Conservation (phyloP, 2,797 vertebrate species). For the Antrozous pallidus region DNA sequence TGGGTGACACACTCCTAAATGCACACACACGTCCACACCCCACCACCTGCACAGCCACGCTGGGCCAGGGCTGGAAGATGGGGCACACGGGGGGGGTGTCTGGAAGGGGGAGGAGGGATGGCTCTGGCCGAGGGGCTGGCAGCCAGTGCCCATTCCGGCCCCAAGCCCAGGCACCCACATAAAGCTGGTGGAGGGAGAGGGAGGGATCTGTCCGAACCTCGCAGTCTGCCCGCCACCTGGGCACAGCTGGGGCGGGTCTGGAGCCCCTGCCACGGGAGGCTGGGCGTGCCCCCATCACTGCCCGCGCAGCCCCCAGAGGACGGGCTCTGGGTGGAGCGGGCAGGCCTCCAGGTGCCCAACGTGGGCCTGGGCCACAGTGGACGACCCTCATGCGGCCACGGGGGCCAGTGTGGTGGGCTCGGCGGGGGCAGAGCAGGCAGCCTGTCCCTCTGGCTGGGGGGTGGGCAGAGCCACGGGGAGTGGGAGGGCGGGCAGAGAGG, state of each 20-base stretch:
- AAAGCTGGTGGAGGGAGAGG: not conserved
- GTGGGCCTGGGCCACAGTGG: not conserved
- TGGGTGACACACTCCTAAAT: too few relatives aligned
- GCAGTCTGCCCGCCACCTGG: not conserved
- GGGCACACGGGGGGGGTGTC: too few relatives aligned
- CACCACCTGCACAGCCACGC: too few relatives aligned
- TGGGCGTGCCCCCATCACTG: not conserved
- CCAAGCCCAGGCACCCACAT: not conserved
- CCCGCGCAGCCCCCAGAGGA: not conserved
- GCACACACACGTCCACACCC: not conserved
- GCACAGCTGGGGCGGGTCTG: not conserved
- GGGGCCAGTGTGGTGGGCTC: rapidly evolving
- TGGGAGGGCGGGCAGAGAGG: not conserved
- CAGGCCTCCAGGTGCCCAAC: not conserved
- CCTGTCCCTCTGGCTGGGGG: not conserved
- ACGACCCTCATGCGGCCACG: not conserved
- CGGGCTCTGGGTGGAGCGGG: rapidly evolving
- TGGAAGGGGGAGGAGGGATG: too few relatives aligned
- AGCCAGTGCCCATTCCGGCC: not conserved
- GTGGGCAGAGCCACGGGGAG: not conserved
- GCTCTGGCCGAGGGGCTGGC: not conserved
- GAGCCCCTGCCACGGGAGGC: not conserved
- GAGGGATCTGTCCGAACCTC: not conserved
- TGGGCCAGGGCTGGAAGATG: not conserved
- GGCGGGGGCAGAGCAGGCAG: not conserved